A percentile compares a stretch with the other conserved stretches of the same genome.
Evolutionary conservation across 2,888 invertebrate species (phyloP).

Genomic region (Lamproptera curius): DNA sequence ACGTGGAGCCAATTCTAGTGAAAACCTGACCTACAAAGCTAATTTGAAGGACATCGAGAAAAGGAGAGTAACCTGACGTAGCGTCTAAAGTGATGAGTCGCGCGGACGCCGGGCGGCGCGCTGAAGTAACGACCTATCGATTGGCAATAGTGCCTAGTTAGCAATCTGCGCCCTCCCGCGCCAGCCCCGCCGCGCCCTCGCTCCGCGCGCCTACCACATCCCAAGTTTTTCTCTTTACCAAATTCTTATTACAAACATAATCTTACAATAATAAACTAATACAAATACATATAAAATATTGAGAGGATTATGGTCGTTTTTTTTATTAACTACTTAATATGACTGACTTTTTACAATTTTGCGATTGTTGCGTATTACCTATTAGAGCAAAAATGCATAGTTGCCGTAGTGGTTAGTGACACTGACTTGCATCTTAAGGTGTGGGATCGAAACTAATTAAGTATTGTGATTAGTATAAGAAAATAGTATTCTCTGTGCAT

Average conservation of each 20-base stretch:
- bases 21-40: constrained; percentile 78
- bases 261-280: too few species aligned
- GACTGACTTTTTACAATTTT: too few species aligned
- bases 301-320: too few species aligned
- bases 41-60: constrained; percentile 79
- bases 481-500: too few species aligned
- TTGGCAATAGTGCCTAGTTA: constrained; percentile 77
- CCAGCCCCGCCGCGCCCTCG: constrained; percentile 21
- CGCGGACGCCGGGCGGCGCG: constrained; percentile 50
- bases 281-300: too few species aligned
- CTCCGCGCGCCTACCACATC: constrained; percentile 25
- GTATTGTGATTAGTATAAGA: too few species aligned
- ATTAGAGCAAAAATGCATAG: too few species aligned
- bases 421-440: too few species aligned
- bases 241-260: background rate
- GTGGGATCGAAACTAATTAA: too few species aligned
- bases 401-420: too few species aligned
- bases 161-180: constrained; percentile 41
- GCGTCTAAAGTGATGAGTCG: constrained; percentile 77
- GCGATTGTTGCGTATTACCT: too few species aligned
- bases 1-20: constrained; percentile 66
- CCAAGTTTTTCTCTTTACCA: constrained; percentile 5
- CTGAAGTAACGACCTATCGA: constrained; percentile 75
- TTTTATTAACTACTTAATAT: too few species aligned
- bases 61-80: constrained; percentile 78